Evolutionary conservation across 1,140 invertebrate genomes (phyloP).

Genomic region (Gryllus bimaculatus): DNA sequence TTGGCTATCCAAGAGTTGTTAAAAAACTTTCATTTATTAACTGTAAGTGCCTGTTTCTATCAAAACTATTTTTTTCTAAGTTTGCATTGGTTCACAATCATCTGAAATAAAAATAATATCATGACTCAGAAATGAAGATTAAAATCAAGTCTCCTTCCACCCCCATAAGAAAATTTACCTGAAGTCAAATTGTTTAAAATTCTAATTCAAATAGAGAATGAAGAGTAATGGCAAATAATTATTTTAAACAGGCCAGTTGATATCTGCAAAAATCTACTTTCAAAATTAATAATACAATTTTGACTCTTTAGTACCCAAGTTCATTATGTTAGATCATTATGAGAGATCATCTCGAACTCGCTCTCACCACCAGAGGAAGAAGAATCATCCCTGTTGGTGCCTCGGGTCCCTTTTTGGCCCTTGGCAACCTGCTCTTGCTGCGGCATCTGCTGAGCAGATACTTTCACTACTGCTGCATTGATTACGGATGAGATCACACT

Average conservation of each 20-base stretch:
- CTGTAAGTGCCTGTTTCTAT: too few relatives aligned
- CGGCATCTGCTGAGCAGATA: neutral
- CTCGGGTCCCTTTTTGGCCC: neutral
- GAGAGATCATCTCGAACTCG: conserved; percentile 18
- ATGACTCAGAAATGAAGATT: too few relatives aligned
- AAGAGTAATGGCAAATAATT: neutral
- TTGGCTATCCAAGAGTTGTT: too few relatives aligned
- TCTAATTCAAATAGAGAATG: neutral
- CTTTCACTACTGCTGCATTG: neutral
- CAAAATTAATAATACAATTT: neutral
- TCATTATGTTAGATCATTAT: conserved; percentile 18
- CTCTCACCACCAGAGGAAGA: conserved; percentile 14
- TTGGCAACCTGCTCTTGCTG: neutral
- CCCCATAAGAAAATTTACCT: neutral
- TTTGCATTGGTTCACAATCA: too few relatives aligned
- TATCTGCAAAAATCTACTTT: neutral
- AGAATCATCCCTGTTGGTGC: neutral
- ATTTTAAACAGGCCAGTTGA: neutral
- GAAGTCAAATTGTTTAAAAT: neutral
- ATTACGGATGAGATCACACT: conserved; percentile 17
- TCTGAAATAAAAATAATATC: too few relatives aligned
- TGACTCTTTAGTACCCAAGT: neutral
- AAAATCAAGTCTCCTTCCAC: too few relatives aligned
- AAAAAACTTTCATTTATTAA: too few relatives aligned
- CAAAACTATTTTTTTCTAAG: too few relatives aligned